Conservation (phyloP, 2,113 vertebrate genomes). For the Probosciger aterrimus region DNA sequence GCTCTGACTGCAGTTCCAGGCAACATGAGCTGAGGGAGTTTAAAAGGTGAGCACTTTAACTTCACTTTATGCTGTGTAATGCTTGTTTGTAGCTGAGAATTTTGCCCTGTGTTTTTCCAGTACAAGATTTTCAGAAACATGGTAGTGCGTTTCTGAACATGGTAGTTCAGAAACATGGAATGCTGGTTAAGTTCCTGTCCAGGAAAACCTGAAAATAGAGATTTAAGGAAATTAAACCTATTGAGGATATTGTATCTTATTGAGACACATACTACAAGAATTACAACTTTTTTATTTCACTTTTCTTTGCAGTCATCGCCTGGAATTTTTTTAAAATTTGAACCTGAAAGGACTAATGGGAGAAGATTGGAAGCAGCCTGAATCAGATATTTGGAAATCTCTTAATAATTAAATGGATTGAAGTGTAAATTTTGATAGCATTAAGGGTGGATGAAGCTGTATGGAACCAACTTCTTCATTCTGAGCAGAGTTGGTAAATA, state of each 20-base stretch:
- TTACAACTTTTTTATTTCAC: background rate
- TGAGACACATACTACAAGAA: background rate
- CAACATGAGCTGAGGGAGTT: background rate
- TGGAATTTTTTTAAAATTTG: conserved; percentile 75
- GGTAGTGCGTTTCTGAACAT: background rate
- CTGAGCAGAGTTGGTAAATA: background rate
- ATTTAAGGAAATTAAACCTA: background rate
- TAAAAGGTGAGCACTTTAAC: background rate
- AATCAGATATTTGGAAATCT: conserved; percentile 66
- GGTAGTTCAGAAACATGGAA: background rate
- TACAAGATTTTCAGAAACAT: background rate
- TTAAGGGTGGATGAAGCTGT: background rate
- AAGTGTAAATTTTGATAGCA: background rate
- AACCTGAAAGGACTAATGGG: conserved; percentile 61
- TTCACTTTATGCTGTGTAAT: background rate
- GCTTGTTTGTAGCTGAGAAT: background rate
- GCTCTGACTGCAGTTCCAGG: background rate
- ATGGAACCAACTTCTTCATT: background rate
- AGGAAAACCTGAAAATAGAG: background rate
- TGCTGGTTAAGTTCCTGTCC: background rate
- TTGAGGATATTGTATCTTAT: background rate
- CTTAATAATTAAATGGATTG: background rate
- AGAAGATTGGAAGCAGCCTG: conserved; percentile 71
- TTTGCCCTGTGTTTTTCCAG: background rate
- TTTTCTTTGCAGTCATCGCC: conserved; percentile 66